These are phyloP conservation scores for Nephotettix cincticeps DNA, from an alignment of 1,140 invertebrate genomes.

Conservation along the genomic window DNA sequence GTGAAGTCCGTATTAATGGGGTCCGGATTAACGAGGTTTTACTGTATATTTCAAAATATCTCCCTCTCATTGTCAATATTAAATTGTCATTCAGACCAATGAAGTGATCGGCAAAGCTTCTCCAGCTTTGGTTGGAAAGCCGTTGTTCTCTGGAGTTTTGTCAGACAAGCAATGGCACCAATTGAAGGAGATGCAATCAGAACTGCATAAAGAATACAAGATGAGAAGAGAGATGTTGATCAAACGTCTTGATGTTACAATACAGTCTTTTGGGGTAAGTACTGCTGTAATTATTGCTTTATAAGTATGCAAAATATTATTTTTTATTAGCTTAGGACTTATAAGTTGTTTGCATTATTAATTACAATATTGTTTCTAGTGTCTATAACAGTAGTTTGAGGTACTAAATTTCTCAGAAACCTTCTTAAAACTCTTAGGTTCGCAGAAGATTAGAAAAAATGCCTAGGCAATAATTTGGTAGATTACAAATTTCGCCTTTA, in stretches of 20 bases:
- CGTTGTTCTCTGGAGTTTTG: constrained; percentile 72
- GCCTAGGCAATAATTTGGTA: too few relatives aligned
- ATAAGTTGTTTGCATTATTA: background rate
- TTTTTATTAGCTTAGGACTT: background rate
- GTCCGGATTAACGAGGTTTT: too few relatives aligned
- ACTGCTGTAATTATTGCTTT: background rate
- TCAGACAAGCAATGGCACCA: constrained; percentile 80
- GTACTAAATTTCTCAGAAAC: too few relatives aligned
- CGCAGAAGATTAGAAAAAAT: too few relatives aligned
- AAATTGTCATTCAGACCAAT: constrained; percentile 55
- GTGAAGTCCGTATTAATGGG: too few relatives aligned
- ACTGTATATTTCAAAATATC: too few relatives aligned
- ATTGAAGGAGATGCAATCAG: constrained; percentile 64
- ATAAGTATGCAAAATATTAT: too few relatives aligned
- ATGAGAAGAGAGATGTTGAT: constrained; percentile 84
- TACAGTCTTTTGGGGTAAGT: constrained; percentile 84
- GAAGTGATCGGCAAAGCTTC: constrained; percentile 65
- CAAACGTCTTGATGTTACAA: constrained; percentile 88
- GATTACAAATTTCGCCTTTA: too few relatives aligned
- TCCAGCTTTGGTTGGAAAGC: constrained; percentile 64
- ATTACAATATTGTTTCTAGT: too few relatives aligned
- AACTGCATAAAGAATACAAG: constrained; percentile 79
- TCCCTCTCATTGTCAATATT: too few relatives aligned
- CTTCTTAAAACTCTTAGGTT: too few relatives aligned
- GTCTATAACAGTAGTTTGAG: too few relatives aligned